Evolutionary conservation across 2,113 vertebrate species (phyloP).

Genomic region (Empidonax alnorum): DNA sequence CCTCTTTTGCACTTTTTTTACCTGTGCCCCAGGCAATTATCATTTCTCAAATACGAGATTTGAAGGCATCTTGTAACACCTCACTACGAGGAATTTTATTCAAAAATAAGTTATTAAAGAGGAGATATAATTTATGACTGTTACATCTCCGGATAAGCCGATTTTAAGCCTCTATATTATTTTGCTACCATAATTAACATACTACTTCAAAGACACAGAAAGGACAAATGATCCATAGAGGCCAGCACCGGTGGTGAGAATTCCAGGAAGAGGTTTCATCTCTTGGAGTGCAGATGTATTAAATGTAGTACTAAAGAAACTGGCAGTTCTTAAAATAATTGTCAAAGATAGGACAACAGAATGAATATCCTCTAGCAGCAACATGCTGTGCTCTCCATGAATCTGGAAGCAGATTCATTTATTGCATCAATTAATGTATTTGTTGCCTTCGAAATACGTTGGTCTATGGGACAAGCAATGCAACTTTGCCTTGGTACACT

Average conservation of each 20-base stretch:
- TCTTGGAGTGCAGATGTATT: neutral
- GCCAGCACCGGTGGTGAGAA: neutral
- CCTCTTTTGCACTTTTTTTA: neutral
- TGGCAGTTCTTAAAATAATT: neutral
- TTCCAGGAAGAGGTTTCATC: neutral
- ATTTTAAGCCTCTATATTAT: neutral
- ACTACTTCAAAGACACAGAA: neutral
- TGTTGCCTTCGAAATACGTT: constrained; percentile 11
- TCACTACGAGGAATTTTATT: neutral
- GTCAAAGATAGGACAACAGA: neutral
- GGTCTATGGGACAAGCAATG: neutral
- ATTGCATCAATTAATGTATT: constrained; percentile 5
- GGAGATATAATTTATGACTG: neutral
- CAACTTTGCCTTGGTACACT: neutral
- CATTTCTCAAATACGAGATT: neutral
- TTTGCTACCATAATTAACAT: neutral
- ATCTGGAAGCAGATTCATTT: neutral
- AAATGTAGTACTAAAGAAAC: neutral
- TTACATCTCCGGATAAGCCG: neutral
- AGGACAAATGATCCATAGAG: neutral
- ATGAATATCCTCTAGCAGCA: neutral
- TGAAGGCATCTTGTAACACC: neutral
- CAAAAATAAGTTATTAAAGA: neutral
- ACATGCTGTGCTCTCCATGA: neutral
- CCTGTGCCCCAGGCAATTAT: neutral